Evolutionary conservation across 1,140 invertebrate species (phyloP), one percentile per base, ranked within the genome.

Genomic region (Temnothorax curvispinosus): DNA sequence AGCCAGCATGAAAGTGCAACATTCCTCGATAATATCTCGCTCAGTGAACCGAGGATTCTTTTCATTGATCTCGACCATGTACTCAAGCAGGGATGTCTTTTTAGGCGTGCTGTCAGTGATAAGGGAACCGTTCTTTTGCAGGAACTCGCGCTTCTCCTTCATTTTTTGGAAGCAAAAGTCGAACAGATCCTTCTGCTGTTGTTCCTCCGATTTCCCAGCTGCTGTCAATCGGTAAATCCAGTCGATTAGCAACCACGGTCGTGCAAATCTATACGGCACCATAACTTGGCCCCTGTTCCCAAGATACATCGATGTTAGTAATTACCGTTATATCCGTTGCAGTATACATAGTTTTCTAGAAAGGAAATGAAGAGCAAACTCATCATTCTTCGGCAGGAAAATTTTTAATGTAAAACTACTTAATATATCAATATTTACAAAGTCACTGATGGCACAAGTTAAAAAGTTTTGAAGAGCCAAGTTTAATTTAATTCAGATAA

Each of bases 1-100:
- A 88, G 97, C 97, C 87, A 98, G 95, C 97, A 97, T 97, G 80
- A 98, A 98, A 0, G 97, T 98, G 85, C 97, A 97, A 21, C 97
- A 96, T 93, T 97, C 97, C 89, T 97, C 96, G 2, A 97, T 93
- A 78, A 98, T 97, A 88, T 98, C 97, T 27, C 96, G 95, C 87
- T 97, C 96, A 3, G 96, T 96, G 87, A 98, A 96, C 27, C 94
- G 91, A 5, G 95, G 93, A 91, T 96, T 96, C 32, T 94, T 95
- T 72, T 96, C 94, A 5, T 96, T 95, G 74, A 96, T 96, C 91
- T 97, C 96, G 3, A 98, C 94, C 91, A 98, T 95, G 74, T 97
- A 96, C 92, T 98, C 97, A 35, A 98, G 92, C 86, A 98, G 96
- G 54, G 96, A 94, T 89, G 92, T 88, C 35, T 69, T 88, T 8